Base-by-base conservation (phyloP, 2,113 vertebrate genomes). In the Prunella himalayana region DNA sequence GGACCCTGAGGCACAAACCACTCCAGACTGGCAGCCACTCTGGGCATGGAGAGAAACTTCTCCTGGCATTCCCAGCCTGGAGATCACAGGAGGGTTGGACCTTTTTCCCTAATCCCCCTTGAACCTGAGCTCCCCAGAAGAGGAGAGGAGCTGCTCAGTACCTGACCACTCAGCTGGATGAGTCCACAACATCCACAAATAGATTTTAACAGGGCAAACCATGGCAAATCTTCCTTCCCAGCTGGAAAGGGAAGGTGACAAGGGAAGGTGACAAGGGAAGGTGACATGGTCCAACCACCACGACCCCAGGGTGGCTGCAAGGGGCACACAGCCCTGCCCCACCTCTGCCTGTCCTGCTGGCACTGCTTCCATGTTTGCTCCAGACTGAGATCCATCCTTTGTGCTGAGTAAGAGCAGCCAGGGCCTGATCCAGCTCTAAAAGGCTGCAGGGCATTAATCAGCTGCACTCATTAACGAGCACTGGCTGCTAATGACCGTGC, bases 311-410 rank as follows among this genome's bases (percentile, higher is more conserved):
- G 30, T 33, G 33, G 15, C 60, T 72, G 27, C 50, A 22, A 15
- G 37, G 13, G 5, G 30, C 82, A 13, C 57, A 17, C 0, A 0
- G 39, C 4, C 2, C 73, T 24, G n/a, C 51, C 65, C 39, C 9
- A 45, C 37, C 80, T 50, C 51, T 45, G 31, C 57, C 9, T 7
- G 27, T 17, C 30, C 81, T 77, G 41, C 50, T 82, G 49, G n/a
- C 12, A 10, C 45, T 23, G 24, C 37, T 42, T 4, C 21, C 15
- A 15, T 1, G 16, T 2, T 33, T 33, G 19, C 30, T 33, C 41
- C 69, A 66, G 49, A 30, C 15, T 1, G 3, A 90, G 37, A 11
- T 20, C 21, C 69, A n/a, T 77, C 56, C 22, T 23, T 27, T 21
- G 31, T 64, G 81, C 68, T 89, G 81, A 89, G 51, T 37, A 68